A percentile compares a stretch with the other conserved stretches of the same genome.
Evolutionary conservation across 1,140 invertebrate species (phyloP).

Genomic region (Drosophila kikkawai): DNA sequence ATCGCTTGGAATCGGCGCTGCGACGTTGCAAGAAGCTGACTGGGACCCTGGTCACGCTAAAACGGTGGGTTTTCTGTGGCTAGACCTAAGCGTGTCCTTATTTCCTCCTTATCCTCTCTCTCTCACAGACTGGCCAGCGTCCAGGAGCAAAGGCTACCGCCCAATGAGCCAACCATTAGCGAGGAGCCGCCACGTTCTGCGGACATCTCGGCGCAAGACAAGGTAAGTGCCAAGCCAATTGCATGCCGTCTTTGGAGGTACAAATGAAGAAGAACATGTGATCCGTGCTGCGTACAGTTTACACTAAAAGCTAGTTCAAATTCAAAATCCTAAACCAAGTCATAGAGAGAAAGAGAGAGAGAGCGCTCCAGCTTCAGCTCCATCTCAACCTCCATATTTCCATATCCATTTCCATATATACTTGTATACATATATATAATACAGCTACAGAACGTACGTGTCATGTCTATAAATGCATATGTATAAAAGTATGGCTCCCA

Average conservation of each 20-base stretch:
- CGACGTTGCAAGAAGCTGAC: slow-evolving; percentile 98
- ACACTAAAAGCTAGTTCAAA: slow-evolving; percentile 39
- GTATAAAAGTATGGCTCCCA: slow-evolving; percentile 62
- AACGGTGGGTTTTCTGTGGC: slow-evolving; percentile 90
- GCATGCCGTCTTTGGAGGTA: slow-evolving; percentile 3
- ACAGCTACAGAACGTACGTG: slow-evolving; percentile 50
- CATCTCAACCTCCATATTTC: slow-evolving; percentile 13
- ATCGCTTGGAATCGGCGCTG: slow-evolving; percentile 94
- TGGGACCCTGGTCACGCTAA: slow-evolving; percentile 97
- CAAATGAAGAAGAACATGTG: not conserved
- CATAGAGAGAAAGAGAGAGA: slow-evolving; percentile 21
- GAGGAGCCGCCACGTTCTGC: slow-evolving; percentile 89
- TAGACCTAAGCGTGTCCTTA: too few species aligned
- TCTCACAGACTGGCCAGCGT: slow-evolving; percentile 94
- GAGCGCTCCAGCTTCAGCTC: not conserved
- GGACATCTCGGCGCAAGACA: slow-evolving; percentile 88
- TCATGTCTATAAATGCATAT: slow-evolving; percentile 58
- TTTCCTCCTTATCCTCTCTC: not conserved
- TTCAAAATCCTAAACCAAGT: slow-evolving; percentile 6
- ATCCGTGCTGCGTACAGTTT: slow-evolving; percentile 22
- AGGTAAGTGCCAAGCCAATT: slow-evolving; percentile 86
- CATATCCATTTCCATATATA: slow-evolving; percentile 34
- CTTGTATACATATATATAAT: slow-evolving; percentile 54
- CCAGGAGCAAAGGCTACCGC: slow-evolving; percentile 95
- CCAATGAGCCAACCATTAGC: slow-evolving; percentile 87